Conservation (phyloP, 64 coral and sea anemone species). For the Trachythela sp. region DNA sequence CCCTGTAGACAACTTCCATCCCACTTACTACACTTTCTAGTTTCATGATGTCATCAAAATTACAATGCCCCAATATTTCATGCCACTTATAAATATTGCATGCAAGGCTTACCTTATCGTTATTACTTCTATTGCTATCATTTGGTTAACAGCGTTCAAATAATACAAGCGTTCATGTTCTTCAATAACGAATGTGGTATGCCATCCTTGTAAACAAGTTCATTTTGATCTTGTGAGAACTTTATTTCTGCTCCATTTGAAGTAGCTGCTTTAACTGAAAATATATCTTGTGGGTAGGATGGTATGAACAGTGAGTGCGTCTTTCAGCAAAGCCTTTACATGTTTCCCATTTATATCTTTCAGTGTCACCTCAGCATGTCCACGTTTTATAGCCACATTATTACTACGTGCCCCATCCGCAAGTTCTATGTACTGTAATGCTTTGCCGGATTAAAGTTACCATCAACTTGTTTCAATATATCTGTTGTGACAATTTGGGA, state of each 20-base stretch:
- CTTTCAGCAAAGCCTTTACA: conserved; percentile 8
- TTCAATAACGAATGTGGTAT: conserved; percentile 34
- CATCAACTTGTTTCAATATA: conserved; percentile 10
- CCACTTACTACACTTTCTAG: neutral
- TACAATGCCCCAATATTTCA: too few species aligned
- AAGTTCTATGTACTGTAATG: conserved; percentile 35
- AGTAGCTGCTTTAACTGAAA: conserved; percentile 37
- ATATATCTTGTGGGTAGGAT: conserved; percentile 40
- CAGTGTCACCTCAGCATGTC: conserved; percentile 3
- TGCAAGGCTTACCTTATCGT: too few species aligned
- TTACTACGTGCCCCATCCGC: conserved; percentile 9
- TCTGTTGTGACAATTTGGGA: conserved; percentile 38
- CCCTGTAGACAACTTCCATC: neutral
- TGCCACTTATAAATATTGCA: too few species aligned
- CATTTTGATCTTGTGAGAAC: conserved; percentile 32
- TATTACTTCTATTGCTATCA: too few species aligned
- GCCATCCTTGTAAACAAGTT: conserved; percentile 36
- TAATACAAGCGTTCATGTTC: conserved; percentile 31
- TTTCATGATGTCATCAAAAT: neutral
- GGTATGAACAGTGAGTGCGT: conserved; percentile 35
- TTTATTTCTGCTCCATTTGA: conserved; percentile 35
- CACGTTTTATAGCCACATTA: neutral
- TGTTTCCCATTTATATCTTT: conserved; percentile 19
- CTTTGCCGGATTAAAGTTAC: conserved; percentile 19
- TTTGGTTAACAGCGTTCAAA: too few species aligned